Conservation (phyloP, 2,113 vertebrate species). For the Anguilla rostrata region DNA sequence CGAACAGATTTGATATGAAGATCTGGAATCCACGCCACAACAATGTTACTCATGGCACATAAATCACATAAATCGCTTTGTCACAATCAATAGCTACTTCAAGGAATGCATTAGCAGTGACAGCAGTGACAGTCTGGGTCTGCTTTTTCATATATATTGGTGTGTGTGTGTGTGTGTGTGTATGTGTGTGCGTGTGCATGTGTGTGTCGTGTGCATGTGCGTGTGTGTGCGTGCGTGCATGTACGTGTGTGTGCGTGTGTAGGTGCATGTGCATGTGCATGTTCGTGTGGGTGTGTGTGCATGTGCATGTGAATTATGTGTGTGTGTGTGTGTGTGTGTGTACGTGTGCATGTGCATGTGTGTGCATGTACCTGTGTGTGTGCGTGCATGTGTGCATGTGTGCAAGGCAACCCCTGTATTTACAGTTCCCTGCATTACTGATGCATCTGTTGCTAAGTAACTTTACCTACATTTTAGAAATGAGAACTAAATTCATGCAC, state of each 20-base stretch:
- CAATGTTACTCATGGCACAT: neutral
- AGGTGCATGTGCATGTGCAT: no score
- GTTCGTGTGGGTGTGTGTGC: no score
- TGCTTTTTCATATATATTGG: neutral
- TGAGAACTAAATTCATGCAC: no score
- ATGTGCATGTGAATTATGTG: no score
- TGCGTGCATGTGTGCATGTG: neutral
- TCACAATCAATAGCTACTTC: neutral
- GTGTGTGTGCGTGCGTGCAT: no score
- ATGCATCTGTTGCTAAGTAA: no score
- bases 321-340: neutral
- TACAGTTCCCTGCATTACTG: neutral
- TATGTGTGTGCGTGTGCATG: no score
- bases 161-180: no score
- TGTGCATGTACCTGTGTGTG: neutral
- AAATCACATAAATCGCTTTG: neutral
- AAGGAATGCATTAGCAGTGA: neutral
- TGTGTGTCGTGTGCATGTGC: no score
- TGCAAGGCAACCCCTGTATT: neutral
- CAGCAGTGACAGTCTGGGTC: neutral
- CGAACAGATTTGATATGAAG: neutral
- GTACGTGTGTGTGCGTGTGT: no score
- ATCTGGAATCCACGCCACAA: neutral
- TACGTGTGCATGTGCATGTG: neutral
- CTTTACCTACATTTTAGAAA: no score